These are phyloP conservation scores for Podarcis siculus DNA, from an alignment of 2,797 vertebrate species.

Conservation along the genomic window DNA sequence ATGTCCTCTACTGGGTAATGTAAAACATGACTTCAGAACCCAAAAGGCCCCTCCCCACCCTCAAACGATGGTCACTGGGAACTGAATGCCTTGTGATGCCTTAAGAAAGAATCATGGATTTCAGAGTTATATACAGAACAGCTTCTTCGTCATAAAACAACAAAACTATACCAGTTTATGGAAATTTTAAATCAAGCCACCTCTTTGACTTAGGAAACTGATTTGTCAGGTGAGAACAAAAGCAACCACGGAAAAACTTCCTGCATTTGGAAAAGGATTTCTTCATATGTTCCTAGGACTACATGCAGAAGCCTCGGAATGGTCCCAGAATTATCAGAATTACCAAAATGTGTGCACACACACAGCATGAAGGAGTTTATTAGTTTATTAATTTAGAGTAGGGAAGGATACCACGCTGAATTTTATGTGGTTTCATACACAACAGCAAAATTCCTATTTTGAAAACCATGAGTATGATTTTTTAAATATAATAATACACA, in stretches of 20 bases:
- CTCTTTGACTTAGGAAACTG: neutral
- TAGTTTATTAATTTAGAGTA: neutral
- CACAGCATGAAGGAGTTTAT: neutral
- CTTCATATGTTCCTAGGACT: neutral
- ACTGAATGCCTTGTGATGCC: neutral
- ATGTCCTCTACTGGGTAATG: neutral
- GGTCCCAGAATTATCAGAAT: neutral
- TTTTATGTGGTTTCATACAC: neutral
- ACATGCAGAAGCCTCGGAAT: neutral
- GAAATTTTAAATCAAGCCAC: neutral
- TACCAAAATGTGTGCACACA: neutral
- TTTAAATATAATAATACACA: neutral
- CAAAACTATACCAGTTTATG: neutral
- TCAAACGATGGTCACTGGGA: neutral
- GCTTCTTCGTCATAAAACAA: neutral
- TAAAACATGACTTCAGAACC: neutral
- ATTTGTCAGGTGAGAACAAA: neutral
- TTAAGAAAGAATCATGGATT: neutral
- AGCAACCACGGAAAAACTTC: neutral
- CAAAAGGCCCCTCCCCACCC: neutral
- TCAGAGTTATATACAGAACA: neutral
- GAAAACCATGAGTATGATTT: neutral
- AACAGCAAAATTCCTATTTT: neutral
- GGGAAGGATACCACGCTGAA: neutral
- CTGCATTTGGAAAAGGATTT: neutral